Evolutionary conservation across 2,888 invertebrate genomes (phyloP).

Genomic region (Siphlonurus alternatus): DNA sequence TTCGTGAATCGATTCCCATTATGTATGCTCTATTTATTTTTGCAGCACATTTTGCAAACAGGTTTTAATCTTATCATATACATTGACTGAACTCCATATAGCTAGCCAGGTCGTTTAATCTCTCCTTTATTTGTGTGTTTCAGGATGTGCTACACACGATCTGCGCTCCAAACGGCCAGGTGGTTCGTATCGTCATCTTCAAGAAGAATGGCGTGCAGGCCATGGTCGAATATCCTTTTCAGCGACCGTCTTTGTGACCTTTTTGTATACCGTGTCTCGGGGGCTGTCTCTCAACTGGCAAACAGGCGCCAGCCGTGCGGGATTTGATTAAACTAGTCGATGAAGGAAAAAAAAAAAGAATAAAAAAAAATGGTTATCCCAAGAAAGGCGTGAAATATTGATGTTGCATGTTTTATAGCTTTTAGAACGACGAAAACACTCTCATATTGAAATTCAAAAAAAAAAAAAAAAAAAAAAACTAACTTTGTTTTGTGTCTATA

Average conservation of each 20-base stretch:
- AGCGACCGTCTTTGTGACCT: slow-evolving; percentile 13
- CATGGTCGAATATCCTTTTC: slow-evolving; percentile 97
- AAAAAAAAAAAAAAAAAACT: neutral
- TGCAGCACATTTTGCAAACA: too few species aligned
- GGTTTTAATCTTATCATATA: too few species aligned
- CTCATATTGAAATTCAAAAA: neutral
- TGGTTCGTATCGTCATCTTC: slow-evolving; percentile 94
- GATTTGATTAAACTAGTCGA: slow-evolving; percentile 1
- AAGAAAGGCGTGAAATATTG: neutral
- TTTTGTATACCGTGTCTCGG: neutral
- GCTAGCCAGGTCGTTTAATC: too few species aligned
- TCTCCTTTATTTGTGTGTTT: too few species aligned
- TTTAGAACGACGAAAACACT: neutral
- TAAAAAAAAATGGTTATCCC: neutral
- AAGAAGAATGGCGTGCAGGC: slow-evolving; percentile 98
- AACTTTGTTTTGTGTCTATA: too few species aligned
- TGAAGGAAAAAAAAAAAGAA: neutral
- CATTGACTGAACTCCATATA: too few species aligned
- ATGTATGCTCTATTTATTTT: too few species aligned
- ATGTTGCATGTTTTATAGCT: neutral
- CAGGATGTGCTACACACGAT: slow-evolving; percentile 98
- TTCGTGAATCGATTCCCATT: too few species aligned
- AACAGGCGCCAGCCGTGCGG: neutral
- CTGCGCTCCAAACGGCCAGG: slow-evolving; percentile 85
- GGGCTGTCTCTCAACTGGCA: neutral